Conservation (phyloP, 2,797 vertebrate species). For the Gymnodraco acuticeps region DNA sequence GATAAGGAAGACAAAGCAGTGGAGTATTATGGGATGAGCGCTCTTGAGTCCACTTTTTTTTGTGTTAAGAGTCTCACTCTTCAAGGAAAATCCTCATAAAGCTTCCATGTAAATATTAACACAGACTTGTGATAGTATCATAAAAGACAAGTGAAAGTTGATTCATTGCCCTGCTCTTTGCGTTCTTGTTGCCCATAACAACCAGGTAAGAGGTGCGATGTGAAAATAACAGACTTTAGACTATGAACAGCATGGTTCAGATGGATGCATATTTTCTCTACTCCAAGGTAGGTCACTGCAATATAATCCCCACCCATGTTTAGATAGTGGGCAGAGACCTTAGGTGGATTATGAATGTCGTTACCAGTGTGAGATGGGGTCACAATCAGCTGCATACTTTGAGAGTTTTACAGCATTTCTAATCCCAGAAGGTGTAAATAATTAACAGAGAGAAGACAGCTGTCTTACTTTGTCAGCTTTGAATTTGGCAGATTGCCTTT, state of each 20-base stretch:
- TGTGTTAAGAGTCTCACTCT: neutral
- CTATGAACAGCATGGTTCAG: constrained; percentile 42
- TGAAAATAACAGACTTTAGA: constrained; percentile 75
- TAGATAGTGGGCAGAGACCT: constrained; percentile 56
- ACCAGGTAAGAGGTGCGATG: constrained; percentile 64
- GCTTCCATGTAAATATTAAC: neutral
- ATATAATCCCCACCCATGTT: constrained; percentile 75
- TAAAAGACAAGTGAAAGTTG: constrained; percentile 18
- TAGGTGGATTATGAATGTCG: constrained; percentile 12
- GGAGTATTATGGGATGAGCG: constrained; percentile 28
- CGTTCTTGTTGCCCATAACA: constrained; percentile 51
- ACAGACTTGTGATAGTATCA: constrained; percentile 3
- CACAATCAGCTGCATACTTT: constrained; percentile 11
- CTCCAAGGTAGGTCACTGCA: constrained; percentile 40
- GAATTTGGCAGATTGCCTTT: neutral
- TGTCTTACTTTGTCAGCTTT: constrained; percentile 19
- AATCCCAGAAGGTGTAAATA: constrained; percentile 33
- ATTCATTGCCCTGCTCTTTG: constrained; percentile 32
- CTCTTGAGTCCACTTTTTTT: constrained; percentile 22
- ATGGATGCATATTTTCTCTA: constrained; percentile 31
- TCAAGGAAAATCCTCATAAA: neutral
- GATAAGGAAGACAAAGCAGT: constrained; percentile 64
- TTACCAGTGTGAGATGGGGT: neutral
- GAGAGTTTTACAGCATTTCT: constrained; percentile 11
- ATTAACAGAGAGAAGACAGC: constrained; percentile 54